Evolutionary conservation across 2,888 invertebrate genomes (phyloP), one percentile per base, ranked within the genome.

Genomic region (Didymodactylos carnosus): DNA sequence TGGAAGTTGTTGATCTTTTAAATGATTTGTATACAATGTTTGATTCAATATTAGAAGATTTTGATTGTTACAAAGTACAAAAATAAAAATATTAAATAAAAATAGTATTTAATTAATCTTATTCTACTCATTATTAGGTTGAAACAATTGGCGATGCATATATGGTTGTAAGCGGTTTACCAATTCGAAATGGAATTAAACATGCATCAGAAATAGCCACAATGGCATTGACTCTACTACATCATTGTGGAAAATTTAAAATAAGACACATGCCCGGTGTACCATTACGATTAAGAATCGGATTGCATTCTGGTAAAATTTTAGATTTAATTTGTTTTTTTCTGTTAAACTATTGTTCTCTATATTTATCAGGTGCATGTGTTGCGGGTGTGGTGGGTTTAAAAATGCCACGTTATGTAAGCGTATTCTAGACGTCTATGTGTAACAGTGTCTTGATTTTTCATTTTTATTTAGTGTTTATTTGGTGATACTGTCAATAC

Each of bases 131-230:
- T 27, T 27, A 27, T 27, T 6, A 62, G 62, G 62, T 62, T 79
- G 93, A 94, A 84, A 94, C 93, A 0, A 94, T 94, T 78, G 94
- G 93, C 16, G 93, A 93, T 83, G 93, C 93, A 2, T 85, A 85
- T 84, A 93, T 93, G 92, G 92, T 92, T 39, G 92, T 91, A n/a
- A 82, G 82, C 71, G 83, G 83, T n/a, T 78, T 83, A 35, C 83
- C 83, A 6, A 76, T 79, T 23, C 76, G 79, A 27, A 83, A 83
- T 72, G 82, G 80, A 3, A 80, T 80, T 90, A 91, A 84, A 69
- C 83, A 82, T 77, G 92, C 92, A 0, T 90, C 90, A 80, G 89
- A 91, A 85, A 88, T 93, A 73, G 92, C 92, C 25, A 92, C 91
- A 69, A 92, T 94, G 92, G 92, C 93, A 7, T 86, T 94, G 77